These are phyloP conservation scores for Drosophila chauvacae DNA, from an alignment of 1,140 invertebrate genomes.

Conservation along the genomic window DNA sequence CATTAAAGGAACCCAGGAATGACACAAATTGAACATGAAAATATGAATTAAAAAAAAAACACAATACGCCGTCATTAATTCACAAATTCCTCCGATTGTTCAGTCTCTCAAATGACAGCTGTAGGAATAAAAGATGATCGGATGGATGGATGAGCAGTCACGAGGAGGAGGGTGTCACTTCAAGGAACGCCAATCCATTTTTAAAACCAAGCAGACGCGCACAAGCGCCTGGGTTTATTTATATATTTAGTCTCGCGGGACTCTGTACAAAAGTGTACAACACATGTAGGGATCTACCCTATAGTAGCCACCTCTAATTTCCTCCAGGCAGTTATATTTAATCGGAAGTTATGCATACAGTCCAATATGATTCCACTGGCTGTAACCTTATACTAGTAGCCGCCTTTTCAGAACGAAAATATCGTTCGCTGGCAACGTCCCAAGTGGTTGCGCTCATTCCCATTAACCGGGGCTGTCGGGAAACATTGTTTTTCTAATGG, in stretches of 20 bases:
- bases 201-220: constrained; percentile 5
- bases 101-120: constrained; percentile 1
- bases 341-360: neutral
- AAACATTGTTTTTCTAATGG: constrained; percentile 20
- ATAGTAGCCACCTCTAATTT: neutral
- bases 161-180: constrained; percentile 1
- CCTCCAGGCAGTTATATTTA: neutral
- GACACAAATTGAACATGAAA: neutral
- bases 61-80: too few species aligned
- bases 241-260: constrained; percentile 3
- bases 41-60: neutral
- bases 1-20: neutral
- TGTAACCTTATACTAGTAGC: constrained; percentile 11
- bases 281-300: neutral
- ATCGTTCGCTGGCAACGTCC: neutral
- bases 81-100: neutral
- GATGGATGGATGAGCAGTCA: constrained; percentile 6
- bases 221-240: constrained; percentile 1
- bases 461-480: neutral
- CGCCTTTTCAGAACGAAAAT: neutral
- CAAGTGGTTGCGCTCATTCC: constrained; percentile 6
- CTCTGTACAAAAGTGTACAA: neutral
- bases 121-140: neutral
- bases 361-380: neutral
- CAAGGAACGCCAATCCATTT: constrained; percentile 8